Base-by-base conservation (phyloP, 2,797 vertebrate genomes). In the Anguilla marmorata region DNA sequence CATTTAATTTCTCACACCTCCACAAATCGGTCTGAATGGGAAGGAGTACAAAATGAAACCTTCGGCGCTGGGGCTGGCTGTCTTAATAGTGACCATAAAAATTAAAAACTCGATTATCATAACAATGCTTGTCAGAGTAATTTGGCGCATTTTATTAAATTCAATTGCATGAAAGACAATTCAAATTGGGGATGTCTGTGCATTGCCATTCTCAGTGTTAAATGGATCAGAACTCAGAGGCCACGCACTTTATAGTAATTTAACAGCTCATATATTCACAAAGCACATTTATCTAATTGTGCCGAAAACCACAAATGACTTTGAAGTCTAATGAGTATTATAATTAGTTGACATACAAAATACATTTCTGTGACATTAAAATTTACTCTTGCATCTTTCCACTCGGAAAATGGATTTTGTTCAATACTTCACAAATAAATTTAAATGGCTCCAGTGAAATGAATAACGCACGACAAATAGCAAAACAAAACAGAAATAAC, bases 81-180 rank as follows among this genome's bases (percentile, higher is more conserved):
- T 93, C 93, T 92, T 95, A 95, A 94, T 89, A 90, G 89, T 85
- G 80, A 89, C 89, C 91, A 90, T 92, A 91, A 93, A 92, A 89
- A 91, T 91, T 92, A 86, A 85, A 86, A 72, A 52, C 85, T 74
- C 56, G 87, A 95, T 94, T 94, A 94, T 91, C 93, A 92, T 94
- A 92, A 94, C 92, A 94, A 94, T 93, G 90, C 90, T 92, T 91
- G 92, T 94, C 91, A 93, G 89, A 93, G 92, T 87, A 88, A 90
- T 93, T 92, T 92, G 86, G 93, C 92, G 89, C 89, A 90, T 91
- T 90, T 93, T 93, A 72, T 72, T 92, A 90, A 93, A 94, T 93
- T 94, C 86, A 89, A 87, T 88, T 85, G 76, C 41, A 88, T 87
- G 41, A 89, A 86, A 89, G 69, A 88, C 79, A 56, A 80, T 56